Evolutionary conservation across 92 coral and sea anemone species (phyloP).

Genomic region (Bergia sp.): DNA sequence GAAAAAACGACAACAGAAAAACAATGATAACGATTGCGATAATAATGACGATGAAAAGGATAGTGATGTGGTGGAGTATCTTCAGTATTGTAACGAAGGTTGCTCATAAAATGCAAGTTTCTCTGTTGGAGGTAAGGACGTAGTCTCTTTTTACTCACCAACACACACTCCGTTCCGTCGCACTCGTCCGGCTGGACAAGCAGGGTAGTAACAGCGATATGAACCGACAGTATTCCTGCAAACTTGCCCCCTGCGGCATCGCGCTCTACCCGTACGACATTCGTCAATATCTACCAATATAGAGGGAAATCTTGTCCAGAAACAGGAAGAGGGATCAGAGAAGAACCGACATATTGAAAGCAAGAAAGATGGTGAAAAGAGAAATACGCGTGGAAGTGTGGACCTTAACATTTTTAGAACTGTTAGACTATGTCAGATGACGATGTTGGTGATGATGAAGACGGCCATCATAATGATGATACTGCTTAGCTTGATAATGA

Average conservation of each 20-base stretch:
- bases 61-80: not conserved
- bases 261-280: conserved; percentile 12
- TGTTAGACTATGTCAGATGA: not conserved
- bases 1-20: not conserved
- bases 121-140: not conserved
- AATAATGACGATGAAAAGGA: not conserved
- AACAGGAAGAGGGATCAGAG: not conserved
- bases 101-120: no score
- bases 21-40: not conserved
- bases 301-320: not conserved
- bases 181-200: conserved; percentile 3
- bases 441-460: not conserved
- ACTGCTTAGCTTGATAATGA: not conserved
- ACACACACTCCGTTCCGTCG: conserved; percentile 1
- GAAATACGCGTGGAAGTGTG: not conserved
- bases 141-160: not conserved
- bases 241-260: not conserved
- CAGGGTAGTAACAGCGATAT: not conserved
- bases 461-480: not conserved
- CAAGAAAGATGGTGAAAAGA: not conserved
- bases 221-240: not conserved
- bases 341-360: not conserved
- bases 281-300: not conserved
- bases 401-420: no score
- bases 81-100: not conserved